Percentiles rank a stretch among this genome's conserved stretches.
phyloP scores from a whole-genome alignment of 2,113 vertebrate species.

The Cynopterus brachyotis region DNA sequence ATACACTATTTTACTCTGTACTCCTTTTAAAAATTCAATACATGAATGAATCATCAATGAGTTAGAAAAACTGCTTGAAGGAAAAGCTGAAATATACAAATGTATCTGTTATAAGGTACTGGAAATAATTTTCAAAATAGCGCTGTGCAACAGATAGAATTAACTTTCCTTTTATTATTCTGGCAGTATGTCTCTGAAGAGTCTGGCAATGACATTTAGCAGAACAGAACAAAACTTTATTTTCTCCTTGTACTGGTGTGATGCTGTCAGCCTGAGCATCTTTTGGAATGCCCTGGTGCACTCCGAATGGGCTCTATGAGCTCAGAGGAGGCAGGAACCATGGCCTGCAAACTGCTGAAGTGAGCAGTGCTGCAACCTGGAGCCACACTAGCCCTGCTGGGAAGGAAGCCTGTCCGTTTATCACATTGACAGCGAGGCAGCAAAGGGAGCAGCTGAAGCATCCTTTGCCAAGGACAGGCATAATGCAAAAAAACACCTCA shows the following conservation, averaged over 20 bases:
- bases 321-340: conserved; percentile 15
- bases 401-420: conserved; percentile 67
- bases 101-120: conserved; percentile 27
- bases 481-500: conserved; percentile 66
- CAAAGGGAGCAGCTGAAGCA: conserved; percentile 44
- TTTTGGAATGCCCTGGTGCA: background rate
- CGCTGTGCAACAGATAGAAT: conserved; percentile 27
- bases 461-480: conserved; percentile 62
- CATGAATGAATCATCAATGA: background rate
- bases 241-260: conserved; percentile 39
- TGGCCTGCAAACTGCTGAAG: conserved; percentile 26
- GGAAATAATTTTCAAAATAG: conserved; percentile 60
- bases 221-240: conserved; percentile 61
- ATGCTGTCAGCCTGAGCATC: background rate
- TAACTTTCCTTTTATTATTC: conserved; percentile 58
- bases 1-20: background rate
- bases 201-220: conserved; percentile 55
- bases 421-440: conserved; percentile 65
- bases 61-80: conserved; percentile 40
- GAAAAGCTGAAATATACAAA: conserved; percentile 61
- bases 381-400: conserved; percentile 62
- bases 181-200: conserved; percentile 49
- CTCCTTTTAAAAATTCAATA: conserved; percentile 22
- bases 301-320: background rate
- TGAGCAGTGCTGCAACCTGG: conserved; percentile 55